Conservation (phyloP, 1,140 invertebrate species). For the Eufriesea mexicana region DNA sequence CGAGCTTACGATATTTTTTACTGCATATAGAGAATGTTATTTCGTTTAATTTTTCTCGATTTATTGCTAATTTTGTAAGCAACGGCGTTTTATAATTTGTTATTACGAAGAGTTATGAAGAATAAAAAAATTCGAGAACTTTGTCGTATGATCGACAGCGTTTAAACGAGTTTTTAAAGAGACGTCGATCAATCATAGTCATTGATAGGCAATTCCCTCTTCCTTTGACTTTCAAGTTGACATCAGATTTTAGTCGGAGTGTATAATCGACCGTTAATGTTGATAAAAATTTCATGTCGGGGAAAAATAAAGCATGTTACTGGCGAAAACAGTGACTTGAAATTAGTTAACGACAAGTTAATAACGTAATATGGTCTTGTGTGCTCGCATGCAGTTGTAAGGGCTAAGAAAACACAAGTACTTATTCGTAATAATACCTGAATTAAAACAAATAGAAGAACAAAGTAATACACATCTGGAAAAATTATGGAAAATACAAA, state of each 20-base stretch:
- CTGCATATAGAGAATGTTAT: too few relatives aligned
- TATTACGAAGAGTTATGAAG: background rate
- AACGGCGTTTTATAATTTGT: background rate
- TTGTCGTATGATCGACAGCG: slow-evolving; percentile 51
- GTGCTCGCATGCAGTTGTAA: too few relatives aligned
- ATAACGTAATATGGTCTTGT: too few relatives aligned
- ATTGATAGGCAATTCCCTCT: slow-evolving; percentile 35
- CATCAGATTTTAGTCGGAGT: slow-evolving; percentile 3
- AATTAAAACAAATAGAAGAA: too few relatives aligned
- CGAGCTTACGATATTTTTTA: too few relatives aligned
- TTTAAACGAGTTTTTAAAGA: slow-evolving; percentile 62
- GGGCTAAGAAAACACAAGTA: too few relatives aligned
- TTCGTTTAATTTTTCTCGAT: too few relatives aligned
- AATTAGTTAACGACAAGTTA: too few relatives aligned
- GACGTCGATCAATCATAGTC: slow-evolving; percentile 59
- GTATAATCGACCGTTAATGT: background rate
- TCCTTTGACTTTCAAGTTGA: slow-evolving; percentile 44
- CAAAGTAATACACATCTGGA: too few relatives aligned
- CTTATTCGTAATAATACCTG: too few relatives aligned
- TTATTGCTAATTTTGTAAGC: background rate
- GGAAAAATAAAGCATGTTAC: background rate
- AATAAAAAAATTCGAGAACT: slow-evolving; percentile 32
- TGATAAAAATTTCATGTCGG: background rate
- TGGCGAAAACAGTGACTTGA: too few relatives aligned
- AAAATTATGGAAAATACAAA: too few relatives aligned